Conservation (phyloP, 2,888 invertebrate species). For the Spisula subtruncata region DNA sequence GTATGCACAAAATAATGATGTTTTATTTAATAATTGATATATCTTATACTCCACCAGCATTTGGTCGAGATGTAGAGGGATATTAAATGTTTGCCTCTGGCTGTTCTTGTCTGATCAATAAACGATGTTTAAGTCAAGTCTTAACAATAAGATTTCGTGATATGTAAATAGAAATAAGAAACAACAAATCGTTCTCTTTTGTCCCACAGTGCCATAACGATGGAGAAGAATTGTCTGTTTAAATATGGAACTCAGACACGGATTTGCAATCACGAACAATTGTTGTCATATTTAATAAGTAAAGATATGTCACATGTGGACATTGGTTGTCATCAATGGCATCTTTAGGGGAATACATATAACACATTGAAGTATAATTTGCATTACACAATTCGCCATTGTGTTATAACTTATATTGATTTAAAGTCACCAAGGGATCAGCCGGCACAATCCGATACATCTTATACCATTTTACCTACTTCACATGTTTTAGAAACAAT, state of each 20-base stretch:
- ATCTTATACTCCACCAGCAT: neutral
- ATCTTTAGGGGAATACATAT: neutral
- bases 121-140: neutral
- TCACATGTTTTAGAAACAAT: too few relatives aligned
- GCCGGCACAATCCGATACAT: too few relatives aligned
- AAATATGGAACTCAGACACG: neutral
- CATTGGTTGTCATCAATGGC: neutral
- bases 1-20: neutral
- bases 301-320: neutral
- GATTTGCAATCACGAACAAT: slow-evolving; percentile 5
- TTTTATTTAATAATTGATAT: neutral
- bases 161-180: neutral
- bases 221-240: neutral
- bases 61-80: neutral
- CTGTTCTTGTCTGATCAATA: slow-evolving; percentile 10
- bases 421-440: too few relatives aligned
- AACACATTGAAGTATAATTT: too few relatives aligned
- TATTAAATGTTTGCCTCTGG: neutral
- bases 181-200: neutral
- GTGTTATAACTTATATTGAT: too few relatives aligned
- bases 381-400: too few relatives aligned
- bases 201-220: neutral
- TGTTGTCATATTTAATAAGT: slow-evolving; percentile 16
- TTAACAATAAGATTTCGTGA: neutral
- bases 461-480: too few relatives aligned